phyloP scores from a whole-genome alignment of 2,888 invertebrate species.

The Erannis defoliaria region DNA sequence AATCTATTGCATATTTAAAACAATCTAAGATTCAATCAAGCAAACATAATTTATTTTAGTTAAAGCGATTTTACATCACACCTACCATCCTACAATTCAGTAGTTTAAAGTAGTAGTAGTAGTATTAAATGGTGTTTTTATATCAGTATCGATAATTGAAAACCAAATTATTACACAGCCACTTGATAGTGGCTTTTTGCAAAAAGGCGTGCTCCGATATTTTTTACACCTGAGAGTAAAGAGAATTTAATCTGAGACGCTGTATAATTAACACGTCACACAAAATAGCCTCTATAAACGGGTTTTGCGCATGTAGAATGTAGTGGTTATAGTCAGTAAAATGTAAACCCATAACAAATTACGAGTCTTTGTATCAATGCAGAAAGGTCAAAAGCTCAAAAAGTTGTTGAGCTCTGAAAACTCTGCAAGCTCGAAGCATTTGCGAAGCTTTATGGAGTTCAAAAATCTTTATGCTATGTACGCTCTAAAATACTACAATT shows the following conservation, averaged over 20 bases:
- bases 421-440: neutral
- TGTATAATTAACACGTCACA: constrained; percentile 25
- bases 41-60: no score
- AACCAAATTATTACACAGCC: neutral
- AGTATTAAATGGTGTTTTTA: no score
- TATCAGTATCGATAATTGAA: no score
- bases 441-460: no score
- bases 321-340: neutral
- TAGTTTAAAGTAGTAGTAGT: no score
- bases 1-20: no score
- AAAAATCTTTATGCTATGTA: no score
- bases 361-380: neutral
- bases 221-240: constrained; percentile 1
- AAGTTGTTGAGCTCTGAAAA: no score
- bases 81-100: no score
- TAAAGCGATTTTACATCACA: no score
- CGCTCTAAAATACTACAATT: no score
- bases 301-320: constrained; percentile 13
- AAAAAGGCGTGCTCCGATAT: neutral
- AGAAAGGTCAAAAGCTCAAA: neutral
- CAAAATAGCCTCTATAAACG: constrained; percentile 1
- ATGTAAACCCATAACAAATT: neutral
- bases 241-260: constrained; percentile 17
- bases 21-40: no score
- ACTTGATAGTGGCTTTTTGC: neutral